Conservation (phyloP, 1,140 invertebrate genomes). For the Drosophila teissieri region DNA sequence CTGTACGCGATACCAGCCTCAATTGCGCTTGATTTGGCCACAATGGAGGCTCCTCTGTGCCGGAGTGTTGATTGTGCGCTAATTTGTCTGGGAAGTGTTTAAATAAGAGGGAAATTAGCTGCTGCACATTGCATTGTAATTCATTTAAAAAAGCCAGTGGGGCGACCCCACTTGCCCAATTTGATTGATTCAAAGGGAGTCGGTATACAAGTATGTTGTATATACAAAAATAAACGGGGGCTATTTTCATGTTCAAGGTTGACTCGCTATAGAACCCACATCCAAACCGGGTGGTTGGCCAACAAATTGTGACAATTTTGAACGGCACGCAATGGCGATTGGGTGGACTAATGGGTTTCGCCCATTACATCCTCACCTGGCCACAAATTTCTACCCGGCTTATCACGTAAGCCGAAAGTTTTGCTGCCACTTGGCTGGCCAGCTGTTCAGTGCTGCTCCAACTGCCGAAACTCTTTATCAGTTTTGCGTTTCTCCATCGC, state of each 20-base stretch:
- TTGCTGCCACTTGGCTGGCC: conserved; percentile 6
- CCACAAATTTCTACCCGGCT: conserved; percentile 4
- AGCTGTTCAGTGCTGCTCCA: conserved; percentile 15
- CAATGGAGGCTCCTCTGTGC: conserved; percentile 46
- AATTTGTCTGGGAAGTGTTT: conserved; percentile 53
- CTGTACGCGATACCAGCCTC: conserved; percentile 25
- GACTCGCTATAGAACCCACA: neutral
- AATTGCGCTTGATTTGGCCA: conserved; percentile 30
- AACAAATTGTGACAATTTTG: conserved; percentile 46
- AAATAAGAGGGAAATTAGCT: conserved; percentile 74
- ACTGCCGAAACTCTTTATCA: conserved; percentile 48
- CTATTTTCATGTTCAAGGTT: conserved; percentile 55
- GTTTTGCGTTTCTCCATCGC: conserved; percentile 5
- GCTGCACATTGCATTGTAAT: conserved; percentile 65
- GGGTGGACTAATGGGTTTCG: conserved; percentile 18
- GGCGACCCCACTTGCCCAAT: conserved; percentile 1
- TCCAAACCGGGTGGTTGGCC: conserved; percentile 1
- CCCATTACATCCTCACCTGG: conserved; percentile 33
- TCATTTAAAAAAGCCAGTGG: conserved; percentile 39
- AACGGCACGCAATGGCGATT: conserved; percentile 27
- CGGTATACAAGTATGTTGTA: no score
- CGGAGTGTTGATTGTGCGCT: conserved; percentile 47
- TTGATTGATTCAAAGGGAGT: conserved; percentile 16
- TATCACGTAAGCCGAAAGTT: conserved; percentile 37
- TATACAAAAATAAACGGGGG: conserved; percentile 19